Evolutionary conservation across 2,113 vertebrate species (phyloP).

Genomic region (Semicossyphus pulcher): DNA sequence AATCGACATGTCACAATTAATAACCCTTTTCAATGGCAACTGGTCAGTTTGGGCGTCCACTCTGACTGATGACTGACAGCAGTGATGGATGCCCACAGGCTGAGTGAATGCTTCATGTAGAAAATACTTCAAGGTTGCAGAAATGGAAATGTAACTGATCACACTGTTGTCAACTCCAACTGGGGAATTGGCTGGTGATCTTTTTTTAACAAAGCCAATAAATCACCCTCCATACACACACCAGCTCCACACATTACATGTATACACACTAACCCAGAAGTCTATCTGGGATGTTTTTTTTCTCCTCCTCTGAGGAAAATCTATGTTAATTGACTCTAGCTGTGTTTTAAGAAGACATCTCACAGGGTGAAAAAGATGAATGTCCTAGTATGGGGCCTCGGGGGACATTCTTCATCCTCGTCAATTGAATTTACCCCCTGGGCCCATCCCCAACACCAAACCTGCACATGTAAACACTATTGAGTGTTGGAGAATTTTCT

Average conservation of each 20-base stretch:
- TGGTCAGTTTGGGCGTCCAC: neutral
- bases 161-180: neutral
- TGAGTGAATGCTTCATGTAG: neutral
- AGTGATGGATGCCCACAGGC: neutral
- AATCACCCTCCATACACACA: slow-evolving; percentile 4
- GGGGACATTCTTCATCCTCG: slow-evolving; percentile 6
- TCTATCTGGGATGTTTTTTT: neutral
- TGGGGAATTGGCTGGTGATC: neutral
- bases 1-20: slow-evolving; percentile 10
- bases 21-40: neutral
- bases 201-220: slow-evolving; percentile 12
- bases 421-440: slow-evolving; percentile 6
- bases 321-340: slow-evolving; percentile 29
- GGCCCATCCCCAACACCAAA: neutral
- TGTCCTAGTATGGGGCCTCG: neutral
- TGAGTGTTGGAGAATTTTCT: neutral
- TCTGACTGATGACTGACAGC: slow-evolving; percentile 17
- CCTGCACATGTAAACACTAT: slow-evolving; percentile 1
- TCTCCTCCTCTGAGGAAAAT: slow-evolving; percentile 19
- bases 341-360: slow-evolving; percentile 22
- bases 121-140: slow-evolving; percentile 1
- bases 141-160: slow-evolving; percentile 5
- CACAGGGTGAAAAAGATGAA: slow-evolving; percentile 31
- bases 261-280: too few relatives aligned
- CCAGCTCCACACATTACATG: slow-evolving; percentile 3